phyloP scores from a whole-genome alignment of 2,113 vertebrate genomes.

The Rhizomys pruinosus region DNA sequence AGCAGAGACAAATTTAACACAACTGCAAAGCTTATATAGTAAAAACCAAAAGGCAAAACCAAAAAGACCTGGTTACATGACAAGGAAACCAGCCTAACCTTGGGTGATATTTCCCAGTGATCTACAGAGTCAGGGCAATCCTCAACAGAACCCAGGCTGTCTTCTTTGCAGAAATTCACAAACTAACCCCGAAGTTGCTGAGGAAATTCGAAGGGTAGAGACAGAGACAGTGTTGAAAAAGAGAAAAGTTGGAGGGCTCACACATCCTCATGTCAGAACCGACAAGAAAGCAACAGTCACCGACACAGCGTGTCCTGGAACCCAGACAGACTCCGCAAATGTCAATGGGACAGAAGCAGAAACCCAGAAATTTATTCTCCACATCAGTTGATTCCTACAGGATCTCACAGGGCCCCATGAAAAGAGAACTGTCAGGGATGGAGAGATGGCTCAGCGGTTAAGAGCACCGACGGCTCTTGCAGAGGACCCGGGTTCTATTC shows the following conservation, averaged over 20 bases:
- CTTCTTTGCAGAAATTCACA: background rate
- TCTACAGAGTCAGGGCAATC: background rate
- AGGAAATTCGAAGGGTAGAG: background rate
- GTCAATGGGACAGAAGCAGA: fast-evolving
- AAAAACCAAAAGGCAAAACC: background rate
- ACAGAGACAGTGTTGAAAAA: background rate
- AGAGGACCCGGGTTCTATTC: too few species aligned
- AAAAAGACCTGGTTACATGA: too few species aligned
- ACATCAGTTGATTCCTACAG: background rate
- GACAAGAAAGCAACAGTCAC: background rate
- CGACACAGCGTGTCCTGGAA: fast-evolving
- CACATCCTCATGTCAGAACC: background rate
- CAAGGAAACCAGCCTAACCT: background rate
- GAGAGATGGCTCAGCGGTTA: too few species aligned
- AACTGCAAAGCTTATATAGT: background rate
- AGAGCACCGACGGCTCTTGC: too few species aligned
- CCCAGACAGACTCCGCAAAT: too few species aligned
- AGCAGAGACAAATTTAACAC: background rate
- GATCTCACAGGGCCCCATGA: background rate
- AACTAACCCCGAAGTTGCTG: background rate
- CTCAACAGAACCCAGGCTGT: background rate
- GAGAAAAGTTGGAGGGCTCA: background rate
- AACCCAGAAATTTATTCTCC: background rate
- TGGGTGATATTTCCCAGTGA: fast-evolving
- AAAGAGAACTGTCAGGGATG: background rate